Conservation (phyloP, 2,888 invertebrate species). For the Cryptocheilus praepositus region DNA sequence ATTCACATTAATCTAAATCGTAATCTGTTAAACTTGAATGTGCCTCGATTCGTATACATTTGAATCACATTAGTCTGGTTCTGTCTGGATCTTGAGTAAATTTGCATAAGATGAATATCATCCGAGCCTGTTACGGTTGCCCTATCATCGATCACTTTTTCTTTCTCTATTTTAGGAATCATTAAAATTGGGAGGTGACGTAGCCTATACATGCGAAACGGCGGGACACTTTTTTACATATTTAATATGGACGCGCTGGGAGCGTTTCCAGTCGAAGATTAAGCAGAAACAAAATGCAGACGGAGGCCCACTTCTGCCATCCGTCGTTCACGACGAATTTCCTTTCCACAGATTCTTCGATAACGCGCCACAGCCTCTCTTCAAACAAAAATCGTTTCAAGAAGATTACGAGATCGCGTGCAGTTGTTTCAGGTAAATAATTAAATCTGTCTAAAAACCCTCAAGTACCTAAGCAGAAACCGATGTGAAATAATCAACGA, state of each 20-base stretch:
- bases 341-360: conserved; percentile 96
- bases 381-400: conserved; percentile 85
- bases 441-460: too few relatives aligned
- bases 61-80: too few relatives aligned
- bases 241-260: conserved; percentile 94
- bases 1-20: neutral
- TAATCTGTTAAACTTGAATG: too few relatives aligned
- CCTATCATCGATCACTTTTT: neutral
- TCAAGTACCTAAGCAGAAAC: too few relatives aligned
- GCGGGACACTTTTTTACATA: conserved; percentile 98
- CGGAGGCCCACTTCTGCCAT: conserved; percentile 68
- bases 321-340: conserved; percentile 86
- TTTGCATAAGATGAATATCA: too few relatives aligned
- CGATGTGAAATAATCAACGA: too few relatives aligned
- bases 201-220: conserved; percentile 98
- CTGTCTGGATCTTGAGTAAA: too few relatives aligned
- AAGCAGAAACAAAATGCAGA: conserved; percentile 75
- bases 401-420: conserved; percentile 92
- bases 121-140: neutral
- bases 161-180: conserved; percentile 77
- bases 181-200: conserved; percentile 89
- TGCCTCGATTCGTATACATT: too few relatives aligned
- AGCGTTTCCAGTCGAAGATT: conserved; percentile 84
- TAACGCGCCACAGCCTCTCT: conserved; percentile 94
- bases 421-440: conserved; percentile 87